Evolutionary conservation across 2,797 vertebrate genomes (phyloP), one percentile per base, ranked within the genome.

Genomic region (Channallabes apus): DNA sequence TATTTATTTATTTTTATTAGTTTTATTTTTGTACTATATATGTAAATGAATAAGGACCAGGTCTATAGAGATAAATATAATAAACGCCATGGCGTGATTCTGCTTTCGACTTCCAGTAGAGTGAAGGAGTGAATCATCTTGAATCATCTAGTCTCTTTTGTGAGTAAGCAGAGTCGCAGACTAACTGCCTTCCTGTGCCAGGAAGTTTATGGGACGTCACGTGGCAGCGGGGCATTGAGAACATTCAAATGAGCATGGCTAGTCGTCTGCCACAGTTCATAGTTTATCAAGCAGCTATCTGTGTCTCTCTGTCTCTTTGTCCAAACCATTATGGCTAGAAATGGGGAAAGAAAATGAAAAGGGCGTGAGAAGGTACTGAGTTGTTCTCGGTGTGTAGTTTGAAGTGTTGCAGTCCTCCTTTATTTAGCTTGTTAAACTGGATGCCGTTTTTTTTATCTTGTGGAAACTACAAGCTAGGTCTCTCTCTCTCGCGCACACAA

Each of bases 151-250:
- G 24, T 32, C 35, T 51, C 8, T n/a, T 71, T 56, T 88, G 69
- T 67, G 87, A 75, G 35, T 59, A 61, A 67, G 35, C 54, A 61
- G 73, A 84, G 62, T 84, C 77, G 64, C 80, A 82, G 76, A 77
- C 69, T 61, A 77, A 80, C 82, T 78, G 83, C n/a, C 81, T 87
- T 90, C 88, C 87, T 88, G 79, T 88, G 82, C 79, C 88, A 62
- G 78, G 85, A 85, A 79, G 85, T 82, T 87, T 76, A 82, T 54
- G 58, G 86, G 86, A 83, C 4, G 51, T 84, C 82, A 61, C 41
- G 46, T 61, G 58, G n/a, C 81, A 41, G 65, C 11, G 72, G 38
- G 24, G 79, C 29, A 58, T 71, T 51, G 65, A 85, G 12, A 71
- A 62, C 41, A 51, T 59, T 58, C 22, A 82, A 58, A 58, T 69